Evolutionary conservation across 1,140 invertebrate genomes (phyloP).

Genomic region (Nasonia giraulti): DNA sequence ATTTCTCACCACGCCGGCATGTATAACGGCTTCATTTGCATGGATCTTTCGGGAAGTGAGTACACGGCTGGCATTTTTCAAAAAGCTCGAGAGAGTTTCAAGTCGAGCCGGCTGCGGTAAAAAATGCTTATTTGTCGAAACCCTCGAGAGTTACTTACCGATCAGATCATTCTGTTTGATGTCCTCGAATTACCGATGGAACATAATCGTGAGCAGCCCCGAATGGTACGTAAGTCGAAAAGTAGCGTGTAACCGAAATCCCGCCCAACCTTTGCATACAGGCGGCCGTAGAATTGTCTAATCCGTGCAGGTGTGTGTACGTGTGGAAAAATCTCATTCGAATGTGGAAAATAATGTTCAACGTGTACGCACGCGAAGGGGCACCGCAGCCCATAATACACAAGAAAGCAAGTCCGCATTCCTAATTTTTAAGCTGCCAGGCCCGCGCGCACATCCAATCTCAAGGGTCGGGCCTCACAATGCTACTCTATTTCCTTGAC

Average conservation of each 20-base stretch:
- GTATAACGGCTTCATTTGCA: not conserved
- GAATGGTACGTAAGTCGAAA: not conserved
- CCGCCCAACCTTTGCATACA: slow-evolving; percentile 18
- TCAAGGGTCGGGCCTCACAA: slow-evolving; percentile 59
- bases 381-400: not conserved
- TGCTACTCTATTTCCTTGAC: slow-evolving; percentile 70
- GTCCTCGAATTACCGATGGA: not conserved
- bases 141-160: slow-evolving; percentile 25
- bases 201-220: not conserved
- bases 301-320: slow-evolving; percentile 54
- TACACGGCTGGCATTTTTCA: not conserved
- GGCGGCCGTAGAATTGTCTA: slow-evolving; percentile 43
- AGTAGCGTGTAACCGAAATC: not conserved
- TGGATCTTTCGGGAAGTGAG: not conserved
- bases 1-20: not conserved
- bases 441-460: slow-evolving; percentile 59
- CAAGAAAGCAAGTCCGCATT: slow-evolving; percentile 59
- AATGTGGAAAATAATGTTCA: not conserved
- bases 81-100: not conserved
- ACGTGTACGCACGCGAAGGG: not conserved
- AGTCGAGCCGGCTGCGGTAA: not conserved
- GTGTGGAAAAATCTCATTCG: slow-evolving; percentile 49
- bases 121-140: slow-evolving; percentile 21
- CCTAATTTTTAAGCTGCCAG: slow-evolving; percentile 63
- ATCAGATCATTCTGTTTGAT: slow-evolving; percentile 19